A percentile compares a stretch with the other conserved stretches of the same genome.
phyloP scores from a whole-genome alignment of 64 coral and sea anemone genomes.

The Montipora capricornis region DNA sequence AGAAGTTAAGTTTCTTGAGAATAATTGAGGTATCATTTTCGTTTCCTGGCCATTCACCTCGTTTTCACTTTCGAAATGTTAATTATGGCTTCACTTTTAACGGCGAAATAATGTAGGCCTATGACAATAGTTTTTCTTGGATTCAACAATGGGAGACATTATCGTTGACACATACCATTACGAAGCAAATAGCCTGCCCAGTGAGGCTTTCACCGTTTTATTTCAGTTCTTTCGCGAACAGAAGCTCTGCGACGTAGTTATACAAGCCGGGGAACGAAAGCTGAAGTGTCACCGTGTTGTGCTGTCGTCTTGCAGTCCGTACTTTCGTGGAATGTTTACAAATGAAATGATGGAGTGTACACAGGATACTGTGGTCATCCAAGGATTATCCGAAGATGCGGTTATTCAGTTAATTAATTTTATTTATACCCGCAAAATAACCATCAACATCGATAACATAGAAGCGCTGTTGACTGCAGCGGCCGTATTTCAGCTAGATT shows the following conservation, averaged over 20 bases:
- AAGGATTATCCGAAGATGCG: constrained; percentile 88
- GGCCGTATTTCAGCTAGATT: constrained; percentile 89
- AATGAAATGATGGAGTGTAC: constrained; percentile 91
- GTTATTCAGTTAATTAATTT: constrained; percentile 85
- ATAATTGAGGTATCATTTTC: background rate
- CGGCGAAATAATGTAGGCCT: background rate
- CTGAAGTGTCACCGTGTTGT: constrained; percentile 94
- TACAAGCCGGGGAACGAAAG: constrained; percentile 89
- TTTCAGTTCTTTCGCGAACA: constrained; percentile 81
- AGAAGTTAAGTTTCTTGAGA: background rate
- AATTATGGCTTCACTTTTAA: background rate
- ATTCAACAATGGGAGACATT: constrained; percentile 77
- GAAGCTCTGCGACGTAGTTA: constrained; percentile 91
- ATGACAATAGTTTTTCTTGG: background rate
- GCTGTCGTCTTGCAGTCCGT: constrained; percentile 92
- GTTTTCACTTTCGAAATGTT: background rate
- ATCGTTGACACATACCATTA: constrained; percentile 80
- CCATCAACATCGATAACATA: constrained; percentile 92
- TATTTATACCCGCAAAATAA: constrained; percentile 94
- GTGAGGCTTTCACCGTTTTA: constrained; percentile 77
- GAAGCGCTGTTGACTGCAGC: constrained; percentile 88
- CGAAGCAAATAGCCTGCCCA: constrained; percentile 77
- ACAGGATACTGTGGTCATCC: constrained; percentile 85
- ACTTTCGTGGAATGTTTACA: constrained; percentile 98
- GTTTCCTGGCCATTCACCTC: constrained; percentile 1